phyloP scores from a whole-genome alignment of 37 sponge, comb jelly and placozoan species.

The Hexactinellida sp. region DNA sequence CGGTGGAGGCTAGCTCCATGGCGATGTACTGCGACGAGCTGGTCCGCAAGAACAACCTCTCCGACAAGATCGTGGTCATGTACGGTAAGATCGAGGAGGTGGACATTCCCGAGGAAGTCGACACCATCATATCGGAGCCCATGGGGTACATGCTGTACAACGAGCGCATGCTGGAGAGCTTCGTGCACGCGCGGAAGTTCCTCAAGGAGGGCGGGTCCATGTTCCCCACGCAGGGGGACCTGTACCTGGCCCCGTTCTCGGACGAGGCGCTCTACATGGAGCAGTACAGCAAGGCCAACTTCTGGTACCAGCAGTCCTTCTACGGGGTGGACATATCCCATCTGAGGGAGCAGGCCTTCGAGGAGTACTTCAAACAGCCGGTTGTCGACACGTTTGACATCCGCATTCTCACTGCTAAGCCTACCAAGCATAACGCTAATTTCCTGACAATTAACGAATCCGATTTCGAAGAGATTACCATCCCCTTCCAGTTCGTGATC shows the following conservation, averaged over 20 bases:
- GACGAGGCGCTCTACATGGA: slow-evolving; percentile 86
- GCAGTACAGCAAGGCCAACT: slow-evolving; percentile 60
- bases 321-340: slow-evolving; percentile 74
- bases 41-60: slow-evolving; percentile 35
- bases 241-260: slow-evolving; percentile 83
- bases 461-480: slow-evolving; percentile 59
- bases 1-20: slow-evolving; percentile 81
- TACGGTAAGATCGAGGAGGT: slow-evolving; percentile 93
- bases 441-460: slow-evolving; percentile 63
- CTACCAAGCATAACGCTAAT: slow-evolving; percentile 58
- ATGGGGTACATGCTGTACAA: slow-evolving; percentile 98
- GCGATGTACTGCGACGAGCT: slow-evolving; percentile 47
- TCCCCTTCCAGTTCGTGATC: slow-evolving; percentile 45
- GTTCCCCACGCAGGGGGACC: slow-evolving; percentile 77
- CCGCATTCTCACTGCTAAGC: slow-evolving; percentile 67
- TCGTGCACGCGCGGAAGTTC: slow-evolving; percentile 86
- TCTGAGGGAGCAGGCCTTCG: slow-evolving; percentile 44
- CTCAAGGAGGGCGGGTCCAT: slow-evolving; percentile 77
- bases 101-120: slow-evolving; percentile 78
- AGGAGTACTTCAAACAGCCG: slow-evolving; percentile 90
- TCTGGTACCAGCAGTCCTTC: slow-evolving; percentile 81
- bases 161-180: slow-evolving; percentile 94
- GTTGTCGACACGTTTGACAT: slow-evolving; percentile 87
- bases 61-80: slow-evolving; percentile 61
- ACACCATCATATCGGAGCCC: slow-evolving; percentile 90